Evolutionary conservation across 2,797 vertebrate genomes (phyloP), one percentile per base, ranked within the genome.

Genomic region (Valencia hispanica): DNA sequence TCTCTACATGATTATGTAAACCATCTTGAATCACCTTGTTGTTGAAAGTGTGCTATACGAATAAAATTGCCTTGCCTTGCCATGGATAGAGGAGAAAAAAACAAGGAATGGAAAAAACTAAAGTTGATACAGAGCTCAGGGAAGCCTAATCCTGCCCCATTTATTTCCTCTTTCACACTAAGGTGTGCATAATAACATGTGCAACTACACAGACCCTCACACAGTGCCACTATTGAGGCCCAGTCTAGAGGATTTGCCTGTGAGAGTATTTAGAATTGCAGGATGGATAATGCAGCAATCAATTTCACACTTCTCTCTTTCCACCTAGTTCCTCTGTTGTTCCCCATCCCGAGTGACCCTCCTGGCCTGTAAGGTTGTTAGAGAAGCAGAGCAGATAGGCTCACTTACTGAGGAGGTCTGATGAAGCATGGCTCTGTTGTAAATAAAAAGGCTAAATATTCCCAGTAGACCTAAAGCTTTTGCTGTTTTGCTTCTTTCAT

Each of bases 221-320:
- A 74, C 47, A 75, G 70, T 43, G 72, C 43, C 57, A 41, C 73
- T n/a, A 69, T 83, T 86, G 61, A 84, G 47, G 59, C 10, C 17
- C 20, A 22, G 66, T 78, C 47, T 61, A 2, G 41, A 72, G 79
- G 78, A 84, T 73, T 73, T 73, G 39, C 68, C 80, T 68, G 70
- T 80, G 71, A 70, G 74, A 74, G 77, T 72, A 72, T 86, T 84
- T 82, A 72, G 61, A 85, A 74, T 74, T 22, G 8, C 36, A 77
- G 68, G 69, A 47, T 78, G 80, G 78, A 76, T 79, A 86, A 81
- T 50, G 78, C 83, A 48, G 75, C 81, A 91, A 91, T 92, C 81
- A 71, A 94, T 94, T 93, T 93, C 88, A 93, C 91, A 92, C 89
- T 77, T 74, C 36, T 71, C 78, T 87, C 84, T 79, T 79, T 81